Conservation (phyloP, 2,113 vertebrate species). For the Eulemur macaco region DNA sequence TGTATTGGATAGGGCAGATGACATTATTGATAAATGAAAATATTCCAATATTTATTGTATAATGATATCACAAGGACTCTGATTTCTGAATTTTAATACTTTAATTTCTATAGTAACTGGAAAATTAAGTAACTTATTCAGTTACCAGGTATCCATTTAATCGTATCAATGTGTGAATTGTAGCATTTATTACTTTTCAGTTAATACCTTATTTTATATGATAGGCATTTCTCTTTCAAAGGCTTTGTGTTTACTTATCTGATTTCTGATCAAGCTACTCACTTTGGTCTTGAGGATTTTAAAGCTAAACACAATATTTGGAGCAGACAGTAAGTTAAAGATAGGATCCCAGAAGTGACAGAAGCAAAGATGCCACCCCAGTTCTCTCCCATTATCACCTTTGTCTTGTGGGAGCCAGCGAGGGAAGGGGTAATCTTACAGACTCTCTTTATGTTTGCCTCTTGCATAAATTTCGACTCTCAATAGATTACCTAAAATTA, state of each 20-base stretch:
- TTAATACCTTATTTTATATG: constrained; percentile 35
- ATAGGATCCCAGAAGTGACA: not conserved
- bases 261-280: constrained; percentile 25
- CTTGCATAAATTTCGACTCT: not conserved
- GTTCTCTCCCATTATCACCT: not conserved
- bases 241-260: constrained; percentile 25
- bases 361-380: not conserved
- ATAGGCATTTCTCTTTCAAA: constrained; percentile 34
- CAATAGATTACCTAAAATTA: constrained; percentile 30
- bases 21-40: constrained; percentile 87
- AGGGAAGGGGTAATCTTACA: not conserved
- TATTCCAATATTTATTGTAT: constrained; percentile 84
- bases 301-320: constrained; percentile 29
- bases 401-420: not conserved
- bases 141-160: constrained; percentile 46
- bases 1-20: constrained; percentile 86
- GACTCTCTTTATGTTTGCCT: not conserved
- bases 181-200: constrained; percentile 30
- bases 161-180: constrained; percentile 11
- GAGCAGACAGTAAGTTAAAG: not conserved
- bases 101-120: constrained; percentile 64
- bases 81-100: constrained; percentile 78
- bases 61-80: constrained; percentile 79
- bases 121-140: constrained; percentile 20
- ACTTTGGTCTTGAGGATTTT: constrained; percentile 12